Evolutionary conservation across 2,888 invertebrate species (phyloP).

Genomic region (Thereva nobilitata): DNA sequence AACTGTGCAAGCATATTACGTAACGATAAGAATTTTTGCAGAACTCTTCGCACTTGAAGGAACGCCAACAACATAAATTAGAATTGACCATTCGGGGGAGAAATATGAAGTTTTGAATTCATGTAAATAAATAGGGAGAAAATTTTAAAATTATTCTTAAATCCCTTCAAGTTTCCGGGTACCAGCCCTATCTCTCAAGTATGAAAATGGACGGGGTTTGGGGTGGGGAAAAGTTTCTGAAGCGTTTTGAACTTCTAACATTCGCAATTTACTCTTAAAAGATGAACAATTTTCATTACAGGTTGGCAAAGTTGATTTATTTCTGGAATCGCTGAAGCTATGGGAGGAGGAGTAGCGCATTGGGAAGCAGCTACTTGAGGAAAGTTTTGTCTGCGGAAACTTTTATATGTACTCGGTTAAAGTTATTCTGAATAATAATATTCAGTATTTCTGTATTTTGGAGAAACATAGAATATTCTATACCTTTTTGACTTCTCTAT

Average conservation of each 20-base stretch:
- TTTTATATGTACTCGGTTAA: slow-evolving; percentile 14
- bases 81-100: too few species aligned
- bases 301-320: slow-evolving; percentile 23
- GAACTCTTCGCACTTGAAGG: too few species aligned
- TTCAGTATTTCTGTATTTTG: too few species aligned
- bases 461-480: too few species aligned
- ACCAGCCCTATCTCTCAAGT: neutral
- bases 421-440: neutral
- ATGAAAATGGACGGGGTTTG: neutral
- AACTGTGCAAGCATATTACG: too few species aligned
- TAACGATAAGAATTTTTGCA: too few species aligned
- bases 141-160: neutral
- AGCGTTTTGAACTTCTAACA: slow-evolving; percentile 32
- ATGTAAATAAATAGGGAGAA: too few species aligned
- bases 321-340: slow-evolving; percentile 18
- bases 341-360: neutral
- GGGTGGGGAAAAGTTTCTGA: slow-evolving; percentile 23
- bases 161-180: slow-evolving; percentile 15
- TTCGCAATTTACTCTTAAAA: slow-evolving; percentile 32
- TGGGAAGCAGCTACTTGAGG: neutral
- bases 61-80: too few species aligned
- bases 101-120: too few species aligned
- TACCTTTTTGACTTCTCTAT: too few species aligned
- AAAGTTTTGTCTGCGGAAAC: slow-evolving; percentile 15
- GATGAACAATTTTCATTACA: slow-evolving; percentile 34